phyloP scores from a whole-genome alignment of 2,888 invertebrate species.

The Maniola hyperantus region DNA sequence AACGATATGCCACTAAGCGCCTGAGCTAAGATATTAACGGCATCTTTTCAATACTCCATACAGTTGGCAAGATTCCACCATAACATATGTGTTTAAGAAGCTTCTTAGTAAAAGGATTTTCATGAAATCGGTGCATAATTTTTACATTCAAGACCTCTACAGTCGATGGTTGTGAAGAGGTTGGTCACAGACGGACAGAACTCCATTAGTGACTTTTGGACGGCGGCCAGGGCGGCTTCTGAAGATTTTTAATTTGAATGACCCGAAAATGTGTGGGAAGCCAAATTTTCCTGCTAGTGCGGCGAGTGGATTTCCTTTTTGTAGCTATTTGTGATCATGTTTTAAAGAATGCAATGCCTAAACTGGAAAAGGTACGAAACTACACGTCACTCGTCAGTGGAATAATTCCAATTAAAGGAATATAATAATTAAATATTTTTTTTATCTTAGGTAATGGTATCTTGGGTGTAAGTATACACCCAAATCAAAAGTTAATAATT shows the following conservation, averaged over 20 bases:
- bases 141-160: constrained; percentile 62
- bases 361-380: too few species aligned
- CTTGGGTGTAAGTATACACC: too few species aligned
- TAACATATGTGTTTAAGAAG: constrained; percentile 44
- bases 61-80: constrained; percentile 40
- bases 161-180: constrained; percentile 56
- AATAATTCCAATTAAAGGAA: too few species aligned
- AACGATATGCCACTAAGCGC: constrained; percentile 18
- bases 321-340: not conserved
- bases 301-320: not conserved
- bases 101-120: constrained; percentile 53
- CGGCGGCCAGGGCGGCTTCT: constrained; percentile 55
- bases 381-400: too few species aligned
- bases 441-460: too few species aligned
- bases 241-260: constrained; percentile 50
- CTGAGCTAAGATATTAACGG: constrained; percentile 14
- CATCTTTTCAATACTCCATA: constrained; percentile 32
- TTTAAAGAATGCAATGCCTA: too few species aligned
- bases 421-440: too few species aligned
- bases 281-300: constrained; percentile 13
- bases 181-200: constrained; percentile 68
- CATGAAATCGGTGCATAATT: constrained; percentile 62
- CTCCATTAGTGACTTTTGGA: constrained; percentile 77
- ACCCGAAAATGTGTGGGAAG: constrained; percentile 44
- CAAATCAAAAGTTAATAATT: not conserved